Conservation (phyloP, 2,888 invertebrate species). For the Atethmia centrago region DNA sequence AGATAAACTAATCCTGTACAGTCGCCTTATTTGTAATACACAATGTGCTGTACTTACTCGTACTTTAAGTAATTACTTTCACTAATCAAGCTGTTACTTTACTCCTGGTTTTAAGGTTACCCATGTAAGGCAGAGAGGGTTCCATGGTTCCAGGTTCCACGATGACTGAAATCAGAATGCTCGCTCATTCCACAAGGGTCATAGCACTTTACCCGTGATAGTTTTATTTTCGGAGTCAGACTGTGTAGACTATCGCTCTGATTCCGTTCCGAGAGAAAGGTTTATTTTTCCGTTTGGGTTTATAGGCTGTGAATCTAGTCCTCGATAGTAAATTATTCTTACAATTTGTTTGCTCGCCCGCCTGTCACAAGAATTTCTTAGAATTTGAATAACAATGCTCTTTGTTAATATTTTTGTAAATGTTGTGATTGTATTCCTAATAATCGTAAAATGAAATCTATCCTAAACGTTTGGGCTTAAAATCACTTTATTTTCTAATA, state of each 20-base stretch:
- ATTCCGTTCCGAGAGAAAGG: constrained; percentile 48
- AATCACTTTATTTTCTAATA: neutral
- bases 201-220: constrained; percentile 47
- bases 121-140: constrained; percentile 14
- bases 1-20: neutral
- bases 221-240: constrained; percentile 58
- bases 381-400: constrained; percentile 30
- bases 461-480: neutral
- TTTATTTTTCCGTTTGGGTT: constrained; percentile 64
- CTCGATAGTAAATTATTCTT: constrained; percentile 60
- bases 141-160: no score
- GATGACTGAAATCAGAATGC: constrained; percentile 40
- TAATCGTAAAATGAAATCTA: neutral
- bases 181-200: constrained; percentile 46
- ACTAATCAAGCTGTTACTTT: constrained; percentile 25
- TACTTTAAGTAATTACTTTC: constrained; percentile 34
- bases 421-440: constrained; percentile 8
- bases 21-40: constrained; percentile 25
- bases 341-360: constrained; percentile 49
- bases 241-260: constrained; percentile 50
- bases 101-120: constrained; percentile 14
- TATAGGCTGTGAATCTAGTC: constrained; percentile 59
- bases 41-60: constrained; percentile 11
- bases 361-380: constrained; percentile 33
- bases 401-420: constrained; percentile 25